Percentiles rank a stretch among this genome's conserved stretches.
phyloP scores from a whole-genome alignment of 35 echinoderm and acorn worm genomes.

The Strongylocentrotus purpuratus region DNA sequence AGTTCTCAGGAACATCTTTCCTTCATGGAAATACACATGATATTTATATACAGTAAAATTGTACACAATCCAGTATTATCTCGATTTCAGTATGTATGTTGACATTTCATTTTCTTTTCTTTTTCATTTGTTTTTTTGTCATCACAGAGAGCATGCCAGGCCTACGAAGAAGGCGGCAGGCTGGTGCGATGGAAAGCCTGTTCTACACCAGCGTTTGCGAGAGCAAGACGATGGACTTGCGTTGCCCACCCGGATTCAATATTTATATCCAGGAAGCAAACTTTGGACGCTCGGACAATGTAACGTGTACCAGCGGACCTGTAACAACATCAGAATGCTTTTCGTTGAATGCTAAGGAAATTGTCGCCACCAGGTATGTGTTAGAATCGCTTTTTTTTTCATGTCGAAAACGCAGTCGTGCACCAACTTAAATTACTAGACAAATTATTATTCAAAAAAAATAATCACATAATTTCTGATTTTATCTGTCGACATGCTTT shows the following conservation, averaged over 20 bases:
- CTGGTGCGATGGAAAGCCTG: neutral
- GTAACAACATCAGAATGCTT: conserved; percentile 48
- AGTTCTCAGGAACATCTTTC: too few relatives aligned
- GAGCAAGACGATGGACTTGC: conserved; percentile 76
- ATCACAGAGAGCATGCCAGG: neutral
- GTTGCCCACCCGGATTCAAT: conserved; percentile 33
- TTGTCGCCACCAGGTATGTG: conserved; percentile 80
- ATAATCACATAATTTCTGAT: too few relatives aligned
- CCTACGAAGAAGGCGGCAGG: neutral
- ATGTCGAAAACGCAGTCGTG: neutral
- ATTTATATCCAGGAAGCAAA: conserved; percentile 70
- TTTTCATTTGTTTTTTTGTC: neutral
- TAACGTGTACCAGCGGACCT: conserved; percentile 60
- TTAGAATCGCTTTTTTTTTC: neutral
- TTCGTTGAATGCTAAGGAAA: conserved; percentile 42
- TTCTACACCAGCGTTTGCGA: conserved; percentile 90
- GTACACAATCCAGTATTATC: too few relatives aligned
- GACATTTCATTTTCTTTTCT: neutral
- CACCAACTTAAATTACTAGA: too few relatives aligned
- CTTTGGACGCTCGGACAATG: conserved; percentile 76
- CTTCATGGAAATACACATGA: too few relatives aligned
- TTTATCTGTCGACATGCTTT: too few relatives aligned
- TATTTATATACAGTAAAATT: too few relatives aligned
- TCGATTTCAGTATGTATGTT: too few relatives aligned
- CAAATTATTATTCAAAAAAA: too few relatives aligned